These are phyloP conservation scores for Gymnoscelis rufifasciata DNA, from an alignment of 2,888 invertebrate species.

Conservation along the genomic window DNA sequence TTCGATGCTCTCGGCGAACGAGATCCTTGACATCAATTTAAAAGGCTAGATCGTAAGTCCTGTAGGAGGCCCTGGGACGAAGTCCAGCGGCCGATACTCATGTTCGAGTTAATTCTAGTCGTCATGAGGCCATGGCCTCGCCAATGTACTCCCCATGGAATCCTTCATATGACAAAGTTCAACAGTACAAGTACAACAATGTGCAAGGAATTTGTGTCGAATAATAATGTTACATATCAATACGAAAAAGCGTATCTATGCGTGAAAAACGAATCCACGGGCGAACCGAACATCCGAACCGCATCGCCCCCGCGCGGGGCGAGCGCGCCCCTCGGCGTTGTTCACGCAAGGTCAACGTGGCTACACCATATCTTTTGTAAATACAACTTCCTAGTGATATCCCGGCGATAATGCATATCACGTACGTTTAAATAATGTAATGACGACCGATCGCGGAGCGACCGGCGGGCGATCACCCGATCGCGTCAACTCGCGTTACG, in stretches of 20 bases:
- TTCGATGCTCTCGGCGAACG: constrained; percentile 31
- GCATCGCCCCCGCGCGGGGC: constrained; percentile 7
- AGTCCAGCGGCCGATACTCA: constrained; percentile 25
- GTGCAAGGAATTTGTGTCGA: constrained; percentile 30
- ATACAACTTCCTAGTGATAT: constrained; percentile 56
- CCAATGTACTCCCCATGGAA: constrained; percentile 26
- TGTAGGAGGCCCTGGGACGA: constrained; percentile 19
- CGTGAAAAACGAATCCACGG: constrained; percentile 30
- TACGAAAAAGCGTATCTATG: constrained; percentile 30
- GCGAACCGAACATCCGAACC: constrained; percentile 16
- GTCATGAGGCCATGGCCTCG: constrained; percentile 22
- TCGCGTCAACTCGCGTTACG: constrained; percentile 17
- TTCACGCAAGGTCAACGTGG: constrained; percentile 34
- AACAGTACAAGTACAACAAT: constrained; percentile 28
- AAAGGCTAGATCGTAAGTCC: constrained; percentile 33
- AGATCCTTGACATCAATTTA: constrained; percentile 34
- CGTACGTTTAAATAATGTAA: constrained; percentile 42
- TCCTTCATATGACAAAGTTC: constrained; percentile 29
- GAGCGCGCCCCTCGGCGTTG: constrained; percentile 33
- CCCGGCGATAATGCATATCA: constrained; percentile 78
- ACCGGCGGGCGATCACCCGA: constrained; percentile 27
- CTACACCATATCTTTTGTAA: constrained; percentile 54
- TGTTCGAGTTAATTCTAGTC: constrained; percentile 25
- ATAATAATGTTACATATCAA: constrained; percentile 33
- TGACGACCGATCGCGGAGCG: constrained; percentile 56